These are phyloP conservation scores for Phymastichus coffea DNA, from an alignment of 1,140 invertebrate genomes.

Conservation along the genomic window DNA sequence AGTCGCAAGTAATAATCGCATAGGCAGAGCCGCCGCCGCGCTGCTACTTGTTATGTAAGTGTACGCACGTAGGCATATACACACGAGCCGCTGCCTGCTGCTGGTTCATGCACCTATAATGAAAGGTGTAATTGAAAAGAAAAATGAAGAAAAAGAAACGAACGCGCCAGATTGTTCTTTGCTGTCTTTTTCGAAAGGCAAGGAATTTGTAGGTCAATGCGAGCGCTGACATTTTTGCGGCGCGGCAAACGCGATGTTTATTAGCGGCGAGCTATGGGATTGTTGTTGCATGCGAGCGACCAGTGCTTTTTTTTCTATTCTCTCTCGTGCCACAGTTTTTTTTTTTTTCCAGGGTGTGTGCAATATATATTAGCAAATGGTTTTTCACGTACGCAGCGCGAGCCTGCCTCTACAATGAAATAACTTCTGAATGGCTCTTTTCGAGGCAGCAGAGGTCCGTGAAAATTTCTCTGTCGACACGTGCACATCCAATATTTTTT, in stretches of 20 bases:
- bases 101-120: constrained; percentile 8
- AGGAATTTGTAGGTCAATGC: constrained; percentile 29
- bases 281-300: not conserved
- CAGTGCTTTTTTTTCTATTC: not conserved
- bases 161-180: constrained; percentile 11
- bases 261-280: constrained; percentile 16
- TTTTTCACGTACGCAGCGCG: not conserved
- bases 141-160: constrained; percentile 1
- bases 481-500: no score
- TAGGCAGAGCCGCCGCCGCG: no score
- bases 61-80: constrained; percentile 1
- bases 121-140: constrained; percentile 15
- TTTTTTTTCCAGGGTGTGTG: no score
- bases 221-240: constrained; percentile 22
- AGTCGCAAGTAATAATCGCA: constrained; percentile 14
- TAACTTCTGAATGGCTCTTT: no score
- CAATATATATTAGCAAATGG: no score
- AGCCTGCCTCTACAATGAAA: no score
- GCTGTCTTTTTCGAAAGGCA: constrained; percentile 22
- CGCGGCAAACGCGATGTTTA: constrained; percentile 12
- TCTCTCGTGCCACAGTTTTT: no score
- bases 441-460: no score
- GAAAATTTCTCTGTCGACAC: no score
- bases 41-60: constrained; percentile 3
- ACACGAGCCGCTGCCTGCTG: not conserved